Evolutionary conservation across 2,888 invertebrate genomes (phyloP).

Genomic region (Phlogophora meticulosa): DNA sequence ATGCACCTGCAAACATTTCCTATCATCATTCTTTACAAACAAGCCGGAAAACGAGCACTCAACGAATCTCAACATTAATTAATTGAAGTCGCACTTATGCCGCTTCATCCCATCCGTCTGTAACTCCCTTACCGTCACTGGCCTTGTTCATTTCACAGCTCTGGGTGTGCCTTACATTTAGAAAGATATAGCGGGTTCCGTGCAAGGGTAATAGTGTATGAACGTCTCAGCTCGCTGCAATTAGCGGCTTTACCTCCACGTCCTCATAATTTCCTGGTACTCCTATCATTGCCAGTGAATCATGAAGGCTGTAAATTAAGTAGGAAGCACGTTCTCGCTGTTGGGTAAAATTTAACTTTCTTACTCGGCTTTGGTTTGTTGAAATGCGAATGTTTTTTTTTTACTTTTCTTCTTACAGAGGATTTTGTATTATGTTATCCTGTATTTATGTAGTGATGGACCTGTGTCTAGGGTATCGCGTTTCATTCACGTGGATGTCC

Average conservation of each 20-base stretch:
- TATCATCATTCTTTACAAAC: background rate
- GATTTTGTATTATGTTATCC: background rate
- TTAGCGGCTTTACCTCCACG: slow-evolving; percentile 54
- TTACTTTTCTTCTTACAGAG: background rate
- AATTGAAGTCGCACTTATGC: background rate
- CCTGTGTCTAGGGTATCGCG: too few relatives aligned
- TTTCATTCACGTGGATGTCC: too few relatives aligned
- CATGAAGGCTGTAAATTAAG: slow-evolving; percentile 34
- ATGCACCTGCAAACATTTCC: background rate
- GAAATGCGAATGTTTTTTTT: background rate
- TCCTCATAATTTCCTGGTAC: slow-evolving; percentile 54
- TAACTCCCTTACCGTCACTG: slow-evolving; percentile 36
- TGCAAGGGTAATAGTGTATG: slow-evolving; percentile 57
- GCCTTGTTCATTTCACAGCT: slow-evolving; percentile 58
- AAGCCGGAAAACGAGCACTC: background rate
- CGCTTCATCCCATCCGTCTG: slow-evolving; percentile 22
- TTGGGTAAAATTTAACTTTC: slow-evolving; percentile 20
- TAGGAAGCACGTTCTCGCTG: slow-evolving; percentile 13
- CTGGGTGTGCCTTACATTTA: slow-evolving; percentile 42
- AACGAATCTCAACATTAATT: background rate
- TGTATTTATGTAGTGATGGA: too few relatives aligned
- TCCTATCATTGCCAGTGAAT: slow-evolving; percentile 56
- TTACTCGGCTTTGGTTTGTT: slow-evolving; percentile 2
- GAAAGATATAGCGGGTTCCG: slow-evolving; percentile 47
- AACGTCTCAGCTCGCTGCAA: slow-evolving; percentile 62